A percentile compares a stretch with the other conserved stretches of the same genome.
Conservation (phyloP, 2,113 vertebrate species). For the Ranitomeya imitator region DNA sequence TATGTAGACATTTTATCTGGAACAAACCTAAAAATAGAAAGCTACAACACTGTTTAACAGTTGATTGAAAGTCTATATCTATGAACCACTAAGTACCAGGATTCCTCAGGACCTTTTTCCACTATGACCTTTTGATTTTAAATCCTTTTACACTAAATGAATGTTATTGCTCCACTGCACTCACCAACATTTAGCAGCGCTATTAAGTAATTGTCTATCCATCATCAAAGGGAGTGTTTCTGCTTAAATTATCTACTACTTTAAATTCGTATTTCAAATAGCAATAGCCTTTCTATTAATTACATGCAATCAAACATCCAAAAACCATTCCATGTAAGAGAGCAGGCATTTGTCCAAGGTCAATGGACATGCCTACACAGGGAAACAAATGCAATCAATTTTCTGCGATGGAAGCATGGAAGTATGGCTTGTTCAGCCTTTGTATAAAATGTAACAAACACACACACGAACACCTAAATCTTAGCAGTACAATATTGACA, state of each 20-base stretch:
- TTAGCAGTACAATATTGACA: neutral
- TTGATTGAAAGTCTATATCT: neutral
- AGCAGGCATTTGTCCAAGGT: conserved; percentile 16
- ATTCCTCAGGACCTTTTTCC: neutral
- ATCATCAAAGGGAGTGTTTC: neutral
- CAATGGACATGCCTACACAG: conserved; percentile 9
- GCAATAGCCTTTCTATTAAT: neutral
- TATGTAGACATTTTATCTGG: neutral
- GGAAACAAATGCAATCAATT: conserved; percentile 22
- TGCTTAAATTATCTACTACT: neutral
- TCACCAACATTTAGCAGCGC: conserved; percentile 2
- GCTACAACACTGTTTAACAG: neutral
- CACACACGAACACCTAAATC: neutral
- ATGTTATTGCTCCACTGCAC: conserved; percentile 11
- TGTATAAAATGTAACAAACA: conserved; percentile 20
- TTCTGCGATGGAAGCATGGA: conserved; percentile 12
- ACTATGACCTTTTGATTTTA: conserved; percentile 31
- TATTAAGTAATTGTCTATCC: neutral
- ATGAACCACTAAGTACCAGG: neutral
- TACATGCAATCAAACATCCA: neutral
- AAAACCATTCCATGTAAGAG: neutral
- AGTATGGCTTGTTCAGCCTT: neutral
- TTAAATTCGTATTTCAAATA: neutral
- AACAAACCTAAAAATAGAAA: neutral
- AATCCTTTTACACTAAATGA: neutral